Evolutionary conservation across 1,140 invertebrate species (phyloP), one percentile per base, ranked within the genome.

Genomic region (Formica exsecta): DNA sequence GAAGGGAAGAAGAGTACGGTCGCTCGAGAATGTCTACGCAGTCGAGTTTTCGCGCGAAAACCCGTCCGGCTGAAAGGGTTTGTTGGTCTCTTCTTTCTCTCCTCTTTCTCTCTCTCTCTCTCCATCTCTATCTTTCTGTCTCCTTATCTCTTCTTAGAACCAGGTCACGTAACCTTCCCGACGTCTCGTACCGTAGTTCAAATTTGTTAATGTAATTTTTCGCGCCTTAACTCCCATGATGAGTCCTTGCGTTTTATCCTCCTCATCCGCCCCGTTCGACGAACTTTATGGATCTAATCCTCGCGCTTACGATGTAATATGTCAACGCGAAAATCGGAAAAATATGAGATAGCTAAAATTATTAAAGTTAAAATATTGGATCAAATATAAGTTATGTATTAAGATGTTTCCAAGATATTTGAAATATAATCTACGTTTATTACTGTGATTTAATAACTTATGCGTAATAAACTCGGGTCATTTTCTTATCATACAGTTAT

Each of bases 1-100:
- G 19, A 25, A 8, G n/a, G 41, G 11, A 25, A 65, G n/a, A 48
- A 61, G 38, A 57, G 73, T 38, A 77, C 79, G 48, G 76, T 57
- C 68, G 74, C 85, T 90, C 79, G 89, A 87, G 88, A 77, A 90
- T 87, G 79, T 89, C 84, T 80, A 89, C 85, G 85, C 88, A 89
- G 68, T 74, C 77, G 77, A 89, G 71, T 29, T 83, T 36, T 83
- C 54, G 65, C 80, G 71, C 79, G 65, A 62, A 76, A 74, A 64
- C 32, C 71, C 62, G 57, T 62, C 54, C 54, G 54, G n/a, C 25
- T 61, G 68, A 74, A 74, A 54, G 29, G 38, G 64, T 8, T 44
- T 73, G 65, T 57, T 80, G 22, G 32, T 59, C 32, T 32, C 32
- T 32, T 4, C 3, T 32, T 2, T 32, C 32, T 32, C 32, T 51